A percentile compares a stretch with the other conserved stretches of the same genome.
Evolutionary conservation across 2,113 vertebrate genomes (phyloP).

Genomic region (Psammodynastes pulverulentus): DNA sequence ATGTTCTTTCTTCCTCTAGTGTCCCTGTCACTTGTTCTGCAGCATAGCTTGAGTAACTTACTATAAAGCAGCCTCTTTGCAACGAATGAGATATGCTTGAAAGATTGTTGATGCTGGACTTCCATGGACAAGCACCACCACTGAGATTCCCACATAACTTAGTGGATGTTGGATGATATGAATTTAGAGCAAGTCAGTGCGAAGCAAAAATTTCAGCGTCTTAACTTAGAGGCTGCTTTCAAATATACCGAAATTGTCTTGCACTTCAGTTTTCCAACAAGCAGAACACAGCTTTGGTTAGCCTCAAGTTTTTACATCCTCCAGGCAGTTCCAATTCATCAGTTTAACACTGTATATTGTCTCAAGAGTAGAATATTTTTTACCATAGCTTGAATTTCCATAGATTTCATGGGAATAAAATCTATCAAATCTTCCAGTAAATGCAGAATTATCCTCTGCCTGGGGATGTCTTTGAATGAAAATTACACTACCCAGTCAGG

Average conservation of each 20-base stretch:
- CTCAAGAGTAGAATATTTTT: neutral
- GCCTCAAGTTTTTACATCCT: neutral
- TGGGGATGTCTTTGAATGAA: neutral
- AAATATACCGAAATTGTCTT: neutral
- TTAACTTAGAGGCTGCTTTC: neutral
- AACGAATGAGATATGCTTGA: neutral
- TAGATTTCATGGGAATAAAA: neutral
- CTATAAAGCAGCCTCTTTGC: neutral
- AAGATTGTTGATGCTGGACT: neutral
- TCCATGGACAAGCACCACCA: neutral
- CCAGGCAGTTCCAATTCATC: neutral
- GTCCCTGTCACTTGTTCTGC: neutral
- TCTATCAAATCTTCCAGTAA: neutral
- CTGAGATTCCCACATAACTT: neutral
- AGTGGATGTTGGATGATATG: neutral
- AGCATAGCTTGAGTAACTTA: neutral
- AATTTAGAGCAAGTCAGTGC: neutral
- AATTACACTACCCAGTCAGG: neutral
- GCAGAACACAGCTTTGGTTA: neutral
- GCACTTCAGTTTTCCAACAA: neutral
- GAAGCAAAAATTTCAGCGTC: neutral
- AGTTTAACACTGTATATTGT: neutral
- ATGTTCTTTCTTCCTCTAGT: constrained; percentile 40
- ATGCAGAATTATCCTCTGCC: neutral
- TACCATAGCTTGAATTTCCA: neutral